phyloP scores from a whole-genome alignment of 1,140 invertebrate genomes.

The Stratiolaelaps scimitus region DNA sequence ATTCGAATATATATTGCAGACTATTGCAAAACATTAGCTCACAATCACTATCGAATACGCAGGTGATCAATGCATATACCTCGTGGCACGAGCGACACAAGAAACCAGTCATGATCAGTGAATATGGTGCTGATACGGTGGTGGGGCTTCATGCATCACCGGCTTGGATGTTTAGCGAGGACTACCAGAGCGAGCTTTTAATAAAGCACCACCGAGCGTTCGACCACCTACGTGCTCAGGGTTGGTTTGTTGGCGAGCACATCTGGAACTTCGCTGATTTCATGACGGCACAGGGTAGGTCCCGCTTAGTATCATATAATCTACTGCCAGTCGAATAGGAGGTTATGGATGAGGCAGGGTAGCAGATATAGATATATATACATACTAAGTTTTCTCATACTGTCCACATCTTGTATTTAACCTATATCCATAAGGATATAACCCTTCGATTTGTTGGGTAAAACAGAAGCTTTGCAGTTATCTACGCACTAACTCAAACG shows the following conservation, averaged over 20 bases:
- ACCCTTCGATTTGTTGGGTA: no score
- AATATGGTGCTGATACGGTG: constrained; percentile 88
- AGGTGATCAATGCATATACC: constrained; percentile 62
- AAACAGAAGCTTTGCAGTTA: no score
- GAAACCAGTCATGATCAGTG: constrained; percentile 81
- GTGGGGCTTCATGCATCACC: constrained; percentile 70
- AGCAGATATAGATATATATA: constrained; percentile 2
- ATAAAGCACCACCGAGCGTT: constrained; percentile 78
- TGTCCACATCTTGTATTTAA: no score
- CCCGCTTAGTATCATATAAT: no score
- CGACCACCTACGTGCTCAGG: constrained; percentile 58
- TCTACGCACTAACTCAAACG: no score
- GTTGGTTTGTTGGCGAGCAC: constrained; percentile 85
- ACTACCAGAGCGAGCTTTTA: constrained; percentile 74
- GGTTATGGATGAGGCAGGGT: no score
- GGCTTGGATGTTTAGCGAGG: constrained; percentile 75
- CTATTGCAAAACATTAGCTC: no score
- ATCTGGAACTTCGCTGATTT: constrained; percentile 90
- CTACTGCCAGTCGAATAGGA: no score
- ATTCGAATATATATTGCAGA: no score
- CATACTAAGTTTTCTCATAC: no score
- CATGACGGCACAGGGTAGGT: constrained; percentile 50
- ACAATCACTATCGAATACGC: no score
- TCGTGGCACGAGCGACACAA: constrained; percentile 56
- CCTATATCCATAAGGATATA: no score